Evolutionary conservation across 2,113 vertebrate genomes (phyloP).

Genomic region (Alethe castanea): DNA sequence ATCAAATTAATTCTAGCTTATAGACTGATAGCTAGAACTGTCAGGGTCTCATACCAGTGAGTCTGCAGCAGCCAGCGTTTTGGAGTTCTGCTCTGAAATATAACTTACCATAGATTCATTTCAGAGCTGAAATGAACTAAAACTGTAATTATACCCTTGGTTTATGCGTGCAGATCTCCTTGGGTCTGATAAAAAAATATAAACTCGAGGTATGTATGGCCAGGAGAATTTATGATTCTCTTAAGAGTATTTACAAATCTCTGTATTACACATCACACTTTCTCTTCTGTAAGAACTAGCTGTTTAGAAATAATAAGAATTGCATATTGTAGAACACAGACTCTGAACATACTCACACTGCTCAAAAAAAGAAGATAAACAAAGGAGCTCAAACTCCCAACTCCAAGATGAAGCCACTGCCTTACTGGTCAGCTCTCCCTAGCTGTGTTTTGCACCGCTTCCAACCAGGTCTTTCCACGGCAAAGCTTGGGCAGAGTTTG

Average conservation of each 20-base stretch:
- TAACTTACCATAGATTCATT: slow-evolving; percentile 21
- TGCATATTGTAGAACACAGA: not conserved
- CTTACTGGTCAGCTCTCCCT: not conserved
- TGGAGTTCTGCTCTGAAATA: slow-evolving; percentile 40
- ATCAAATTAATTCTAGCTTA: slow-evolving; percentile 52
- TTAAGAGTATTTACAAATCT: not conserved
- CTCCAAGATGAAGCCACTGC: not conserved
- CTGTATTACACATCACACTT: not conserved
- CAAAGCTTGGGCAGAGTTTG: not conserved
- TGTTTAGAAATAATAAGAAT: not conserved
- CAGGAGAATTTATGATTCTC: not conserved
- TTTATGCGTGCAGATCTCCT: not conserved
- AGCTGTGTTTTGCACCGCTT: not conserved
- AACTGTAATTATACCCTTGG: slow-evolving; percentile 42
- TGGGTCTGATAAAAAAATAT: not conserved
- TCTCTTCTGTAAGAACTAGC: not conserved
- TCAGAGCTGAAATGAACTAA: slow-evolving; percentile 54
- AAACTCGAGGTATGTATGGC: not conserved
- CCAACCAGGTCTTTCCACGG: not conserved
- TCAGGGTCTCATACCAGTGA: slow-evolving; percentile 16
- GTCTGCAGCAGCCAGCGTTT: slow-evolving; percentile 7
- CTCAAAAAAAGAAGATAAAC: not conserved
- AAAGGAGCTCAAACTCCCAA: not conserved
- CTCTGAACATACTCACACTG: not conserved
- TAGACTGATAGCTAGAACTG: slow-evolving; percentile 17